Percentiles rank a stretch among this genome's conserved stretches.
phyloP scores from a whole-genome alignment of 2,797 vertebrate species.

The Onychomys torridus region DNA sequence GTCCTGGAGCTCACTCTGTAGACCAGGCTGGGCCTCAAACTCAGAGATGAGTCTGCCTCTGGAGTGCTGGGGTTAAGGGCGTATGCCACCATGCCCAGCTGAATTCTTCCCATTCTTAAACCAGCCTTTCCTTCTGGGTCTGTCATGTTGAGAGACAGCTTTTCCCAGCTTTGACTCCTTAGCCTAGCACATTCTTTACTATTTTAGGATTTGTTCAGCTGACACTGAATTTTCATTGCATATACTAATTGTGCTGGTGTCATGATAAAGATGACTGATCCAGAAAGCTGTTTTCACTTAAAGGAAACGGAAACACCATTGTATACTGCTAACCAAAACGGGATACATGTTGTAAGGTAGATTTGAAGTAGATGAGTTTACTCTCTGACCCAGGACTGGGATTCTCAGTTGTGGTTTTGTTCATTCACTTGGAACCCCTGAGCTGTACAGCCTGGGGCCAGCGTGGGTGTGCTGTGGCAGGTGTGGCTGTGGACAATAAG shows the following conservation, averaged over 20 bases:
- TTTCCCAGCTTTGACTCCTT: constrained; percentile 17
- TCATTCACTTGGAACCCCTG: neutral
- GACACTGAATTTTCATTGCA: neutral
- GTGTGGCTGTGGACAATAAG: fast-evolving
- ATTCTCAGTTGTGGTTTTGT: neutral
- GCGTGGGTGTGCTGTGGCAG: neutral
- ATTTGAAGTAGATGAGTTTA: neutral
- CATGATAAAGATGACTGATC: neutral
- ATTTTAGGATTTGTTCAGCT: neutral
- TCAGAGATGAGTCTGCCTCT: neutral
- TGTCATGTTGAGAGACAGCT: neutral
- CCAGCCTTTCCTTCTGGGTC: constrained; percentile 12
- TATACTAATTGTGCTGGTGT: neutral
- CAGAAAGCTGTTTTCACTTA: neutral
- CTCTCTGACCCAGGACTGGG: neutral
- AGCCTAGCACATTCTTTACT: neutral
- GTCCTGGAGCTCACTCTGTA: neutral
- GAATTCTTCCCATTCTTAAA: neutral
- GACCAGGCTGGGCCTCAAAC: neutral
- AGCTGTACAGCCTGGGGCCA: neutral
- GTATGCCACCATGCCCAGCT: neutral
- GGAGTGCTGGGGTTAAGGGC: no score
- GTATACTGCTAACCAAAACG: neutral
- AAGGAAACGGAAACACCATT: neutral
- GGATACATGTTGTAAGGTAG: neutral